phyloP scores from a whole-genome alignment of 2,113 vertebrate genomes.

The Anoplopoma fimbria region DNA sequence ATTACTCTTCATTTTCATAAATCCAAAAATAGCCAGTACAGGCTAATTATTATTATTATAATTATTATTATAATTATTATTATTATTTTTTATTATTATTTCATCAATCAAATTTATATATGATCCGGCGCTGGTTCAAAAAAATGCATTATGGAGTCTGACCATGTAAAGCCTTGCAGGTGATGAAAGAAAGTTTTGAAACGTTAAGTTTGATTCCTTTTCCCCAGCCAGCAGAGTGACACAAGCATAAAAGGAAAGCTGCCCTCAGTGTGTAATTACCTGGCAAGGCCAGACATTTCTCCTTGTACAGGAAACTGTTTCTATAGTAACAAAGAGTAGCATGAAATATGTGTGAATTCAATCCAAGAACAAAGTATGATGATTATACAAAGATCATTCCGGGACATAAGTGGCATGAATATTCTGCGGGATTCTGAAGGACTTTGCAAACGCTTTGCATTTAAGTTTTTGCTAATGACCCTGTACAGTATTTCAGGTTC shows the following conservation, averaged over 20 bases:
- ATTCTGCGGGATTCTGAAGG: slow-evolving; percentile 9
- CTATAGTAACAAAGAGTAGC: slow-evolving; percentile 16
- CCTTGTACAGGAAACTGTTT: neutral
- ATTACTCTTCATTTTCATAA: no score
- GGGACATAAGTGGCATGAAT: neutral
- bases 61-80: no score
- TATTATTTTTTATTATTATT: no score
- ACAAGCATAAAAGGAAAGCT: neutral
- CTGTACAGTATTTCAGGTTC: slow-evolving; percentile 4
- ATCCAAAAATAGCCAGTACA: neutral
- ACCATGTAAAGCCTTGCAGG: neutral
- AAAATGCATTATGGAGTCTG: neutral
- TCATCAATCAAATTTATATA: no score
- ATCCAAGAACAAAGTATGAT: neutral
- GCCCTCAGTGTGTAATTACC: slow-evolving; percentile 9
- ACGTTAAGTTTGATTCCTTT: neutral
- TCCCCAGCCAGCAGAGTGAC: slow-evolving; percentile 4
- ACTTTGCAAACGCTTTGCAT: neutral
- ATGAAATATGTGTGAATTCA: slow-evolving; percentile 13
- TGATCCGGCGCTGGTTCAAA: no score
- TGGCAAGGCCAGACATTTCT: slow-evolving; percentile 32
- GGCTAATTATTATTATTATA: neutral
- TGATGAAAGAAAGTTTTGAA: neutral
- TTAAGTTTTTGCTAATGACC: slow-evolving; percentile 1
- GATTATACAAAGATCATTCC: slow-evolving; percentile 11